Base-by-base conservation (phyloP, 1,140 invertebrate species). In the Druon quercuslanigerum region DNA sequence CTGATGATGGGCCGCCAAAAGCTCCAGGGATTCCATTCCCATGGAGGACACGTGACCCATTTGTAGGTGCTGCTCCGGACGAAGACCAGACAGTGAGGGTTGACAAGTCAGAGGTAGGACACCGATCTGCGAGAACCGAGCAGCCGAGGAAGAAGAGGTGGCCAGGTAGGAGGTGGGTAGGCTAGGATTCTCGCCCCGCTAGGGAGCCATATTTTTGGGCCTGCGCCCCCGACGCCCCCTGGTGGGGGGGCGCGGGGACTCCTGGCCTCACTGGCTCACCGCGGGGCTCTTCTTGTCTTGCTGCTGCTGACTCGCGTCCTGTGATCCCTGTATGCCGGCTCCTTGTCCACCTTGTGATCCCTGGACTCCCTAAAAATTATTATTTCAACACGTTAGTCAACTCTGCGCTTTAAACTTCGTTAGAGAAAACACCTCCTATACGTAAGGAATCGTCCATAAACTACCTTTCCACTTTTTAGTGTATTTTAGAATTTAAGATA, bases 241-340 rank as follows among this genome's bases (percentile, higher is more conserved):
- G 87, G 90, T 91, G 82, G 90, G 90, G 87, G 90, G 90, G 89
- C 90, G 90, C 90, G 90, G 90, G 90, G 90, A 92, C 90, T 92
- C 90, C 91, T 92, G 92, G 92, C 92, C 92, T 93, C 92, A 93
- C 92, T 94, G 94, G 92, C 94, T 95, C 92, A 96, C 95, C 85
- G 95, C 94, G 86, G 95, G 95, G 88, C 94, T 95, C 91, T 96
- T 96, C 91, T 96, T 96, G 91, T 96, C 95, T 87, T 94, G 94
- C 92, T 94, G 94, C 80, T 93, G 93, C 86, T 93, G 94, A 86
- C 92, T 93, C 87, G 92, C 93, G 79, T 94, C 94, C 85, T 94
- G 94, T 75, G 92, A 91, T 77, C 92, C 92, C 80, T 92, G 91
- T 77, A 92, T 92, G 80, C 91, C 92, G 60, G 87, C 88, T 20